Base-by-base conservation (phyloP, 2,888 invertebrate species). In the Eupithecia inturbata region DNA sequence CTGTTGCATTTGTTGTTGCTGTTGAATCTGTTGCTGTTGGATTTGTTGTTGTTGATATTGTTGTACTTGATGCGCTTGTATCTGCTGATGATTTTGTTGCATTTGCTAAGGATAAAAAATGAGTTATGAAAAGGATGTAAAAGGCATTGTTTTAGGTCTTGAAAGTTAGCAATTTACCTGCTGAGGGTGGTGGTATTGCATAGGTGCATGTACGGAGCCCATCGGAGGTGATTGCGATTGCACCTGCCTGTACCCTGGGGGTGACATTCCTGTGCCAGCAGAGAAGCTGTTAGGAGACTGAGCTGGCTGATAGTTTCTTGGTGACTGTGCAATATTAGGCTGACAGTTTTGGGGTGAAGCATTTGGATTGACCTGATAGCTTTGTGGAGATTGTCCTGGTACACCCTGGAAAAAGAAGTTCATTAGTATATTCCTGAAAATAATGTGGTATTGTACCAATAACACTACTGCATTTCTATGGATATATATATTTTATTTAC, bases 321-420 rank as follows among this genome's bases (percentile, higher is more conserved):
- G 93, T 1, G 94, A 91, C 75, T 93, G 93, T 22, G 89, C 85
- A 79, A 93, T 84, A 78, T 87, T 91, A 22, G 92, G 87, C 79
- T 89, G 93, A 80, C 93, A 93, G 68, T 86, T 91, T 75, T 95
- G 95, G 19, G 95, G 94, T 72, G 95, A 93, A 66, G 95, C 90
- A 19, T 94, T 92, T 70, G 95, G 92, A 76, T 95, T 95, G 63
- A 95, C 95, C 87, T 95, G 95, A 77, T 95, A 95, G 72, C 92
- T 92, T 81, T 95, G 95, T 28, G 95, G 92, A 7, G 95, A 89
- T 78, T 93, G 95, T 22, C 89, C 89, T 5, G 79, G 79, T 64
- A 92, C 89, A 83, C 90, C 89, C 92, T 81, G 53, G 1, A 68
- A 41, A 53, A 69, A 45, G n/a, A 22, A 14, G 1, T 22, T 22